These are phyloP conservation scores for Melitaea cinxia DNA, from an alignment of 1,140 invertebrate species.

Conservation along the genomic window DNA sequence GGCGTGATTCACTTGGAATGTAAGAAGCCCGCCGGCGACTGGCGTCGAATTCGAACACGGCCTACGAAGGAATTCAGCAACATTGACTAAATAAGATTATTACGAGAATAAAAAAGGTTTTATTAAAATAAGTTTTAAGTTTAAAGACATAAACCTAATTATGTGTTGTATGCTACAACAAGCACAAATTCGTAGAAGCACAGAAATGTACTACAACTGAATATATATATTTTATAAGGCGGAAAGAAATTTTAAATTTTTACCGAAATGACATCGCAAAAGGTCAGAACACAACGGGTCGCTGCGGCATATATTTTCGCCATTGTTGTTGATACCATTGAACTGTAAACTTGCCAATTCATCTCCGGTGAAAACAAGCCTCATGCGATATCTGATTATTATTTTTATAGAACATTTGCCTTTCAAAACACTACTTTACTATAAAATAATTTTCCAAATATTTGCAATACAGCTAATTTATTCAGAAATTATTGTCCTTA, in stretches of 20 bases:
- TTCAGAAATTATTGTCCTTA: slow-evolving; percentile 21
- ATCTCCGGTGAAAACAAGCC: slow-evolving; percentile 66
- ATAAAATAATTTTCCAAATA: too few relatives aligned
- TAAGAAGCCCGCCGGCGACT: slow-evolving; percentile 23
- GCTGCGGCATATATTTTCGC: slow-evolving; percentile 49
- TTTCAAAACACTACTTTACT: neutral
- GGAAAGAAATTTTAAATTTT: slow-evolving; percentile 18
- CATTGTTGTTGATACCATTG: slow-evolving; percentile 53
- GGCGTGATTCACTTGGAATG: slow-evolving; percentile 60
- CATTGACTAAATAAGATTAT: slow-evolving; percentile 30
- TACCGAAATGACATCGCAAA: slow-evolving; percentile 40
- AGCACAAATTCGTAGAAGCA: too few relatives aligned
- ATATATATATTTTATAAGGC: slow-evolving; percentile 1
- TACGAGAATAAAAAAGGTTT: neutral
- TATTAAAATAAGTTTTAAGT: neutral
- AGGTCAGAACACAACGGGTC: slow-evolving; percentile 49
- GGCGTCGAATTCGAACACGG: slow-evolving; percentile 39
- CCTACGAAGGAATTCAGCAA: slow-evolving; percentile 42
- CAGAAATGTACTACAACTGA: neutral
- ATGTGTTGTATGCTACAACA: too few relatives aligned
- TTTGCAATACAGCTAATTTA: neutral
- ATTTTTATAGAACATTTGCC: slow-evolving; percentile 1
- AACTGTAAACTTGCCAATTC: slow-evolving; percentile 51
- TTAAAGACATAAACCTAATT: too few relatives aligned
- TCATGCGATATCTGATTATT: slow-evolving; percentile 41